Evolutionary conservation across 1,140 invertebrate species (phyloP).

Genomic region (Drosophila mayri): DNA sequence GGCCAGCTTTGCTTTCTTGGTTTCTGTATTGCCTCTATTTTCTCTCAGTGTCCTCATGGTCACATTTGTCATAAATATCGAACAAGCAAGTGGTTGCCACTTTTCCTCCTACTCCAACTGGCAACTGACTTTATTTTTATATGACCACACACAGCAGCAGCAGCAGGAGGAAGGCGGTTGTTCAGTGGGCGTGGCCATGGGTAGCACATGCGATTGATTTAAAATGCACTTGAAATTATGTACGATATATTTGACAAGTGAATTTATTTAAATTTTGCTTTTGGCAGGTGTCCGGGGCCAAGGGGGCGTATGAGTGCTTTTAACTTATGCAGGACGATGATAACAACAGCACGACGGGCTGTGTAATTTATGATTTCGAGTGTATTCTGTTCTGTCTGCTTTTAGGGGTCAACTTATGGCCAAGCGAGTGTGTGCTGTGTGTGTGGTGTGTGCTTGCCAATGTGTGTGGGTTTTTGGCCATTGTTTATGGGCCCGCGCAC

Average conservation of each 20-base stretch:
- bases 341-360: constrained; percentile 29
- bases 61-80: constrained; percentile 78
- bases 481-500: constrained; percentile 64
- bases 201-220: constrained; percentile 68
- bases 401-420: constrained; percentile 71
- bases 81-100: constrained; percentile 58
- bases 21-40: not conserved
- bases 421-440: constrained; percentile 11
- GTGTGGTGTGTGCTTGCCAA: constrained; percentile 9
- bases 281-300: constrained; percentile 60
- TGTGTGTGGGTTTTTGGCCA: constrained; percentile 48
- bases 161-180: not conserved
- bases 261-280: constrained; percentile 70
- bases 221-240: constrained; percentile 73
- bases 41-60: constrained; percentile 26
- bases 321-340: constrained; percentile 60
- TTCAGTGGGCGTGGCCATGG: constrained; percentile 24
- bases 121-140: constrained; percentile 26
- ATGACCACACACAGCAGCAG: constrained; percentile 21
- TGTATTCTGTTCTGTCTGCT: constrained; percentile 60
- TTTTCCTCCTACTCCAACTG: not conserved
- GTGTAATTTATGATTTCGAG: constrained; percentile 69
- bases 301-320: constrained; percentile 64
- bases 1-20: too few species aligned
- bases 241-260: constrained; percentile 57